Base-by-base conservation (phyloP, 2,888 invertebrate genomes). In the Synergus itoensis region DNA sequence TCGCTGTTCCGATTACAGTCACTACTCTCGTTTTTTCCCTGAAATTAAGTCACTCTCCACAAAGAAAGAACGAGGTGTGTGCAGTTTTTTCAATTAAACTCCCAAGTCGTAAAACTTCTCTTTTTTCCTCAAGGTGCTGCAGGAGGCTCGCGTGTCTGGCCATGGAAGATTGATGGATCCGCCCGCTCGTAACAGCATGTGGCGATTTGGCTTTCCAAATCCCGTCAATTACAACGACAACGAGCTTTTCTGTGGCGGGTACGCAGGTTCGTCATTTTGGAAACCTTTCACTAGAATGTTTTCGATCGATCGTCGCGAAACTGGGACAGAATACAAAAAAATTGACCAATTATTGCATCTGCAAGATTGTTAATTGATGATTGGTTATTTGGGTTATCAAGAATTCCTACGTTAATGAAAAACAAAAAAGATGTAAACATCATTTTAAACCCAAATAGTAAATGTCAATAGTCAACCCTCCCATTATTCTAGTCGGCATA, bases 211-310 rank as follows among this genome's bases (percentile, higher is more conserved):
- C 0, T 98, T 96, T 92, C 96, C 97, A n/a, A 98, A 97, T 93
- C 97, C 98, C 1, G 97, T 97, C 80, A 98, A 98, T 93, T 98
- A 98, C 91, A 97, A 98, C 88, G 98, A 98, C 92, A 98, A 98
- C 89, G 98, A 98, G 92, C 94, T 98, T 18, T 98, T 97, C 92
- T 98, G 98, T 90, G 98, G 98, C 40, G 98, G 98, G 76, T 97
- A 96, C 90, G 96, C 97, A 91, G 96, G 96, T 96, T 86, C 77
- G 89, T 89, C 67, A 14, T 79, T 67, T 63, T 16, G 41, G n/a
- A 57, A 78, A 60, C 40, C 65, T 78, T 78, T 67, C 78, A 67
- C 67, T 62, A 67, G 18, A 69, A 78, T 67, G 40, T 21, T 45
- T 11, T 36, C 69, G 40, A 78, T 16, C 40, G 28, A 69, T 21